phyloP scores from a whole-genome alignment of 2,797 vertebrate genomes.

The Cetoscarus ocellatus region DNA sequence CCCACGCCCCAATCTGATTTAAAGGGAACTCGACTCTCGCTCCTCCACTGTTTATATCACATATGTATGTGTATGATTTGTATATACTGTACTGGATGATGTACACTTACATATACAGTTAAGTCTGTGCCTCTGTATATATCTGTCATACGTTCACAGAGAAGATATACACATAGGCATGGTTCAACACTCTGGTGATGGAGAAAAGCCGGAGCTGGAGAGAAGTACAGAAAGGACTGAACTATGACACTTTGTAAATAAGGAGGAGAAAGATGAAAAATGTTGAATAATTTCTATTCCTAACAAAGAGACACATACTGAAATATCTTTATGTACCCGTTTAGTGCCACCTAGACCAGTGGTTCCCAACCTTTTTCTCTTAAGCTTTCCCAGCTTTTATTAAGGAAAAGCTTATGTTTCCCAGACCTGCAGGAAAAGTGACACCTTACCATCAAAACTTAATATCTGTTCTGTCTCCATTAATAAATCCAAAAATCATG shows the following conservation, averaged over 20 bases:
- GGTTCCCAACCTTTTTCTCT: too few relatives aligned
- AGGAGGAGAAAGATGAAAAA: slow-evolving; percentile 50
- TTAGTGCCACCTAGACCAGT: slow-evolving; percentile 64
- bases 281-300: slow-evolving; percentile 59
- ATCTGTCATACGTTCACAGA: slow-evolving; percentile 76
- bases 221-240: slow-evolving; percentile 74
- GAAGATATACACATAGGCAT: slow-evolving; percentile 79
- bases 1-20: slow-evolving; percentile 53
- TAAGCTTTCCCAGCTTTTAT: too few relatives aligned
- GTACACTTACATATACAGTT: slow-evolving; percentile 75
- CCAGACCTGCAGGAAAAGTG: too few relatives aligned
- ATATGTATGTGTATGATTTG: slow-evolving; percentile 76
- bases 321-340: slow-evolving; percentile 65
- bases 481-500: too few relatives aligned
- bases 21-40: slow-evolving; percentile 62
- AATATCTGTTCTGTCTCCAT: too few relatives aligned
- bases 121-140: slow-evolving; percentile 80
- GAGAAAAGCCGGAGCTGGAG: slow-evolving; percentile 83
- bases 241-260: slow-evolving; percentile 80
- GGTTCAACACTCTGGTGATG: slow-evolving; percentile 64
- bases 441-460: too few relatives aligned
- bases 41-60: slow-evolving; percentile 61
- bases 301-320: slow-evolving; percentile 46
- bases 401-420: too few relatives aligned
- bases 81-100: slow-evolving; percentile 68